Percentiles rank a stretch among this genome's conserved stretches.
phyloP scores from a whole-genome alignment of 2,797 vertebrate genomes.

The Darevskia mixta region DNA sequence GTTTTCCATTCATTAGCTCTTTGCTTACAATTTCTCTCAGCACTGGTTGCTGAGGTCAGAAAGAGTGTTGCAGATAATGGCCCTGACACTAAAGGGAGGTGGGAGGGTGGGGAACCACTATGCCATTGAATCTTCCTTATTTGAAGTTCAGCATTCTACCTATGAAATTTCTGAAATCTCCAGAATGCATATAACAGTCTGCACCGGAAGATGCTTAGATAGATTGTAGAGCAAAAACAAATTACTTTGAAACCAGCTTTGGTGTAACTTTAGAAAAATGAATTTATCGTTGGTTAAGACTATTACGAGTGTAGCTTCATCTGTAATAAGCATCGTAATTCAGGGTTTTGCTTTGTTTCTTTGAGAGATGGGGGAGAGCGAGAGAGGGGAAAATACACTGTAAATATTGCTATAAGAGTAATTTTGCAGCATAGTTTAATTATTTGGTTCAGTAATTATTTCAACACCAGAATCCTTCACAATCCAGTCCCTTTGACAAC shows the following conservation, averaged over 20 bases:
- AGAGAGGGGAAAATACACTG: conserved; percentile 69
- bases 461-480: conserved; percentile 74
- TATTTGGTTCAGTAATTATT: conserved; percentile 84
- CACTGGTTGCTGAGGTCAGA: not conserved
- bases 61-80: not conserved
- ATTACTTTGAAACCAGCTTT: conserved; percentile 56
- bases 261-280: conserved; percentile 64
- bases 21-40: not conserved
- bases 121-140: conserved; percentile 31
- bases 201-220: not conserved
- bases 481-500: conserved; percentile 74
- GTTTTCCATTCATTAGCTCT: not conserved
- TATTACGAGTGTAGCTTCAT: conserved; percentile 66
- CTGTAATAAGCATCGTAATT: conserved; percentile 73
- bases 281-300: conserved; percentile 62
- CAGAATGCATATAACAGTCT: conserved; percentile 45
- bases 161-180: not conserved
- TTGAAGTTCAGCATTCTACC: conserved; percentile 35
- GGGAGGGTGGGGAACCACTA: not conserved
- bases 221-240: conserved; percentile 46
- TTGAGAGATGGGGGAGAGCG: not conserved
- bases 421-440: conserved; percentile 78
- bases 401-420: conserved; percentile 75
- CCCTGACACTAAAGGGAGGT: not conserved
- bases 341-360: conserved; percentile 41